These are phyloP conservation scores for Liparis tanakae DNA, from an alignment of 2,797 vertebrate species.

Conservation along the genomic window DNA sequence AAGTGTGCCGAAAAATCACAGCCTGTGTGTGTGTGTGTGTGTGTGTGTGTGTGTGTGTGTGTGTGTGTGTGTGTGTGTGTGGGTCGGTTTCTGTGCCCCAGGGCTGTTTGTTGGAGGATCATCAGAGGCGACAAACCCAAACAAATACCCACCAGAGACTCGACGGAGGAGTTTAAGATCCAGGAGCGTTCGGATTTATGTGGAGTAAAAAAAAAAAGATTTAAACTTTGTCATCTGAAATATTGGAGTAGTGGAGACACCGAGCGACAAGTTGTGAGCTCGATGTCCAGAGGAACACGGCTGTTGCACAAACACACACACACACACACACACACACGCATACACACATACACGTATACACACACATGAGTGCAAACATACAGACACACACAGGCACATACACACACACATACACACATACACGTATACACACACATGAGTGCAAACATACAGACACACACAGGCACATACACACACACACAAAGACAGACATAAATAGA, in stretches of 20 bases:
- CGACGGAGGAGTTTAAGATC: slow-evolving; percentile 21
- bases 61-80: slow-evolving; percentile 24
- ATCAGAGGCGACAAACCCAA: slow-evolving; percentile 58
- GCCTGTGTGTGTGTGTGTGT: slow-evolving; percentile 45
- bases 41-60: slow-evolving; percentile 16
- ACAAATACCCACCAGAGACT: slow-evolving; percentile 63
- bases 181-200: neutral
- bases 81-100: slow-evolving; percentile 50
- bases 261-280: too few species aligned
- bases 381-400: too few species aligned
- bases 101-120: slow-evolving; percentile 56
- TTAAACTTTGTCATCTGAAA: neutral
- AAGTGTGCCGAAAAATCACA: slow-evolving; percentile 35
- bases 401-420: too few species aligned
- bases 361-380: too few species aligned
- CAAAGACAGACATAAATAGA: too few species aligned
- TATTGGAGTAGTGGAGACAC: neutral
- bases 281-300: too few species aligned
- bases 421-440: too few species aligned
- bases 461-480: too few species aligned
- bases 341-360: too few species aligned
- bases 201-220: neutral
- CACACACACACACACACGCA: too few species aligned
- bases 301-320: too few species aligned
- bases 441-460: too few species aligned